Percentiles rank a stretch among this genome's conserved stretches.
These are phyloP conservation scores for Luehdorfia chinensis DNA, from an alignment of 1,140 invertebrate species.

Conservation along the genomic window DNA sequence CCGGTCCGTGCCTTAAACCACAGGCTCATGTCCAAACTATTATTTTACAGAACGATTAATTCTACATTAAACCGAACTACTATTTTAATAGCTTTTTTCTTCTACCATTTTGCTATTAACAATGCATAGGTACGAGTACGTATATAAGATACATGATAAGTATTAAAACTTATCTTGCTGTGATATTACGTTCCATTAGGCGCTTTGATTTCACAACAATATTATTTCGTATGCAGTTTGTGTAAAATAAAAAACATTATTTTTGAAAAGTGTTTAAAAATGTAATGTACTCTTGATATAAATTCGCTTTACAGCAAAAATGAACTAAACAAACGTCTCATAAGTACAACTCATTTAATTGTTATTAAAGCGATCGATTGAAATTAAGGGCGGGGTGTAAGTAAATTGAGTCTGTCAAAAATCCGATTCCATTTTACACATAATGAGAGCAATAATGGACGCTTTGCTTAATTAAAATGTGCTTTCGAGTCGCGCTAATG, in stretches of 20 bases:
- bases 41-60: constrained; percentile 6
- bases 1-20: constrained; percentile 6
- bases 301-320: too few species aligned
- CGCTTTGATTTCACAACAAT: too few species aligned
- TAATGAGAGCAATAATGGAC: constrained; percentile 4
- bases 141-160: too few species aligned
- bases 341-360: too few species aligned
- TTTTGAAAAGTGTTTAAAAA: too few species aligned
- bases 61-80: neutral
- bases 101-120: neutral
- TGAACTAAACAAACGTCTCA: too few species aligned
- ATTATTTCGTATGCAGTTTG: too few species aligned
- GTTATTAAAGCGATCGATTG: neutral
- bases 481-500: constrained; percentile 4
- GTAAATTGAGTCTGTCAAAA: neutral
- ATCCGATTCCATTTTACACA: constrained; percentile 1
- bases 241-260: too few species aligned
- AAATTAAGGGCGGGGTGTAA: neutral
- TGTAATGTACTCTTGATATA: too few species aligned
- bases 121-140: too few species aligned
- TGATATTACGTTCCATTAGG: too few species aligned
- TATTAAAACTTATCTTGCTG: too few species aligned
- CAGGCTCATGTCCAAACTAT: constrained; percentile 5
- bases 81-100: neutral
- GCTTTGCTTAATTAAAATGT: constrained; percentile 8